Conservation (phyloP, 2,797 vertebrate genomes). For the Hoplostethus mediterraneus region DNA sequence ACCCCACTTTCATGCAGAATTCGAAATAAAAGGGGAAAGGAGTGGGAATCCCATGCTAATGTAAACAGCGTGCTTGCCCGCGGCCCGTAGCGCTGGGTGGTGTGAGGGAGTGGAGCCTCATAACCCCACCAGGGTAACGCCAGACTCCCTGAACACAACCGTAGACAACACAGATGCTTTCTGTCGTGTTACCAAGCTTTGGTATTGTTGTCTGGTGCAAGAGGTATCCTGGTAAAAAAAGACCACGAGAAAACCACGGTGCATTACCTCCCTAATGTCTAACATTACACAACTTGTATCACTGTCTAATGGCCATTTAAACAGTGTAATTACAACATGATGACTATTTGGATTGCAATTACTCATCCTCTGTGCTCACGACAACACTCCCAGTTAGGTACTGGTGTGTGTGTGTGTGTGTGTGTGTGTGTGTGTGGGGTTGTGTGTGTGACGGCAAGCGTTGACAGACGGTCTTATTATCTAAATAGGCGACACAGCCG, state of each 20-base stretch:
- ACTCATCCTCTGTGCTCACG: slow-evolving; percentile 33
- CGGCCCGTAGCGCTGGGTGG: slow-evolving; percentile 32
- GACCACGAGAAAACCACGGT: slow-evolving; percentile 3
- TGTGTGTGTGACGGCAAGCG: slow-evolving; percentile 36
- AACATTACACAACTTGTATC: slow-evolving; percentile 31
- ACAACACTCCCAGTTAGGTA: slow-evolving; percentile 11
- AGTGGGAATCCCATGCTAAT: slow-evolving; percentile 43
- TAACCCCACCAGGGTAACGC: background rate
- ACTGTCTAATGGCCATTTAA: slow-evolving; percentile 42
- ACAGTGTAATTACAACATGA: slow-evolving; percentile 43
- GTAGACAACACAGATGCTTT: slow-evolving; percentile 4
- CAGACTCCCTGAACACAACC: slow-evolving; percentile 3
- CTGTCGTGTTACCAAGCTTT: background rate
- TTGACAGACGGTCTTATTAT: slow-evolving; percentile 74
- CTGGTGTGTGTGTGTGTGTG: slow-evolving; percentile 11
- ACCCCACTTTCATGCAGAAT: slow-evolving; percentile 34
- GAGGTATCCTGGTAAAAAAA: slow-evolving; percentile 17
- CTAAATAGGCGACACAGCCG: slow-evolving; percentile 67
- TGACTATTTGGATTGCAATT: slow-evolving; percentile 50
- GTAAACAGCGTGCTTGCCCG: slow-evolving; percentile 35
- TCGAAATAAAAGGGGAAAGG: background rate
- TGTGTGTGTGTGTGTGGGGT: slow-evolving; percentile 2
- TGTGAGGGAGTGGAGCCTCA: background rate
- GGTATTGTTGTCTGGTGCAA: background rate
- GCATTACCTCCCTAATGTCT: background rate